Percentiles rank a stretch among this genome's conserved stretches.
These are phyloP conservation scores for Centruroides sculpturatus DNA, from an alignment of 1,140 invertebrate genomes.

Conservation along the genomic window DNA sequence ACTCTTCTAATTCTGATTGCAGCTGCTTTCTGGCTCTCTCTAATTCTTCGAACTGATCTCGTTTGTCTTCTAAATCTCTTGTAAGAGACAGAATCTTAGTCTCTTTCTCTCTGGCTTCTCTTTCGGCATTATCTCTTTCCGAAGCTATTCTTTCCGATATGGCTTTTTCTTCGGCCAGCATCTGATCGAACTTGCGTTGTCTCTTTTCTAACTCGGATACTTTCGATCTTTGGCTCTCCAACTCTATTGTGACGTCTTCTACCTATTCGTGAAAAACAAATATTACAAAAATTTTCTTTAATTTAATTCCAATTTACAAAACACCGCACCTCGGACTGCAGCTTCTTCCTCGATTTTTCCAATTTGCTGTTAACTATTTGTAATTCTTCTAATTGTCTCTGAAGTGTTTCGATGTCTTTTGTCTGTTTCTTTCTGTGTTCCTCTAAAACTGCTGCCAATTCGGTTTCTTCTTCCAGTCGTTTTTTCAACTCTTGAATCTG, in stretches of 20 bases:
- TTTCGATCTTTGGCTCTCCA: slow-evolving; percentile 79
- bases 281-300: too few species aligned
- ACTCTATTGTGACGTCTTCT: slow-evolving; percentile 43
- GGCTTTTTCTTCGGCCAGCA: slow-evolving; percentile 79
- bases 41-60: slow-evolving; percentile 76
- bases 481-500: slow-evolving; percentile 60
- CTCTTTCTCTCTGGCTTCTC: slow-evolving; percentile 94
- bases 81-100: slow-evolving; percentile 80
- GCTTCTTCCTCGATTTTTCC: slow-evolving; percentile 93
- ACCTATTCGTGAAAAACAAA: slow-evolving; percentile 13
- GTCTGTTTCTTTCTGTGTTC: slow-evolving; percentile 76
- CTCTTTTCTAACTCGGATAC: slow-evolving; percentile 82
- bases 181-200: slow-evolving; percentile 95
- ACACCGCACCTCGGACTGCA: slow-evolving; percentile 61
- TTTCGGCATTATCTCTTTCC: slow-evolving; percentile 77
- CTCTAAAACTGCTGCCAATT: slow-evolving; percentile 63
- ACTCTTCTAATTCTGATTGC: slow-evolving; percentile 88
- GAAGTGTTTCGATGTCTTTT: slow-evolving; percentile 73
- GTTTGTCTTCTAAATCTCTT: slow-evolving; percentile 77
- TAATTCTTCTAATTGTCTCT: slow-evolving; percentile 76
- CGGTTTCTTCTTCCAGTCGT: slow-evolving; percentile 80
- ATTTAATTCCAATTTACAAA: too few species aligned
- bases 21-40: slow-evolving; percentile 67
- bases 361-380: slow-evolving; percentile 79
- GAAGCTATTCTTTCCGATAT: slow-evolving; percentile 53